Evolutionary conservation across 1,140 invertebrate species (phyloP), one percentile per base, ranked within the genome.

Genomic region (Eupristina koningsbergeri): DNA sequence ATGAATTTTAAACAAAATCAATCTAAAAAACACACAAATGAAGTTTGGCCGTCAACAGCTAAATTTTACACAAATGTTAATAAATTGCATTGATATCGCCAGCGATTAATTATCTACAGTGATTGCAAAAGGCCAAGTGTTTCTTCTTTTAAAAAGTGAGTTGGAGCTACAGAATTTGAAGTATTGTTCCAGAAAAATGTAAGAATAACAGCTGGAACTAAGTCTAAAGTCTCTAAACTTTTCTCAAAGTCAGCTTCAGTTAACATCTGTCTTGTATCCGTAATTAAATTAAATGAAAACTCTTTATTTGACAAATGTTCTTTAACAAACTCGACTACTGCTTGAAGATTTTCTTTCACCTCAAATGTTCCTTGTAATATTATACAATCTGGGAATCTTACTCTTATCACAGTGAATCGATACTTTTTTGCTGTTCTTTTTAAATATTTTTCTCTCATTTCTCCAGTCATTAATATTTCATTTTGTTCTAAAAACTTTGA

Each of bases 401-500:
- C 94, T 86, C 98, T 91, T 71, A 99, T 95, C 3, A 98, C 91
- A 11, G 96, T 94, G 89, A 96, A 99, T 87, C 96, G 96, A 90
- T 98, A 99, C 91, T 96, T 96, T 80, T 95, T 93, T 87, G 96
- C 93, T 88, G 96, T 96, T 77, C 95, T 92, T 82, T 95, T 89
- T 89, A 97, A 97, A 74, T 98, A 96, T 87, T 96, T 96, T 90
- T 98, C 97, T 22, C 97, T 91, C 96, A 98, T 98, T 0, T 97
- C 97, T 93, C 98, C 98, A 0, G 98, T 99, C 80, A 96, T 93
- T 3, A 99, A 90, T 93, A 97, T 96, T 87, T 96, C 94, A 87
- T 94, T 94, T 88, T 94, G 95, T 89, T 98, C 97, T 26, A 96
- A 93, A 41, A 94, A 94, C 91, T 98, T 96, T n/a, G 93, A 88